A percentile compares a stretch with the other conserved stretches of the same genome.
phyloP scores from a whole-genome alignment of 2,113 vertebrate genomes.

The Rhegmatorhina hoffmannsi region DNA sequence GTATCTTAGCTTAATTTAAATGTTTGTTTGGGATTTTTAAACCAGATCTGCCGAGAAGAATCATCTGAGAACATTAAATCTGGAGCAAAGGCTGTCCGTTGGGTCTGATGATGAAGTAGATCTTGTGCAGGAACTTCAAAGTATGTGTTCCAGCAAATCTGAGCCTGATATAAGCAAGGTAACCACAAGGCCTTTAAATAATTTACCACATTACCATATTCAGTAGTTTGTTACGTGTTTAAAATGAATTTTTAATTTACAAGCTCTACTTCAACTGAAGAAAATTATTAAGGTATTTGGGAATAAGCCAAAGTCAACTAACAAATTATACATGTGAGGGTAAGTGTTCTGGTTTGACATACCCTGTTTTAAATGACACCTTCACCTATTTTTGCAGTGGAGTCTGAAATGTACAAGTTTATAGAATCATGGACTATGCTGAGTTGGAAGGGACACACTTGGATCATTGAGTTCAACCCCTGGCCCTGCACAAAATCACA shows the following conservation, averaged over 20 bases:
- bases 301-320: not conserved
- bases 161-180: constrained; percentile 97
- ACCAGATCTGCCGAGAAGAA: constrained; percentile 69
- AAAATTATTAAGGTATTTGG: constrained; percentile 1
- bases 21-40: not conserved
- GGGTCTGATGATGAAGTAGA: constrained; percentile 90
- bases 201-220: not conserved
- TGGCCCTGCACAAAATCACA: not conserved
- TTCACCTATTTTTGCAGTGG: not conserved
- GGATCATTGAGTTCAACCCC: not conserved
- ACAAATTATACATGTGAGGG: not conserved
- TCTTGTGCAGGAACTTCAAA: constrained; percentile 89
- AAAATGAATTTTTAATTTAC: constrained; percentile 13
- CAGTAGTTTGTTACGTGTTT: not conserved
- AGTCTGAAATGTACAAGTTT: not conserved
- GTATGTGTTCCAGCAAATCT: constrained; percentile 94
- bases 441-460: not conserved
- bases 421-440: not conserved
- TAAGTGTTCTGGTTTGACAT: not conserved
- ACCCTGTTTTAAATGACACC: not conserved
- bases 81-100: constrained; percentile 79
- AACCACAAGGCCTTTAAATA: constrained; percentile 29
- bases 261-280: not conserved
- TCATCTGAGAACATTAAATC: constrained; percentile 51
- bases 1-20: not conserved